These are phyloP conservation scores for Pogonophryne albipinna DNA, from an alignment of 2,797 vertebrate species.

Conservation along the genomic window DNA sequence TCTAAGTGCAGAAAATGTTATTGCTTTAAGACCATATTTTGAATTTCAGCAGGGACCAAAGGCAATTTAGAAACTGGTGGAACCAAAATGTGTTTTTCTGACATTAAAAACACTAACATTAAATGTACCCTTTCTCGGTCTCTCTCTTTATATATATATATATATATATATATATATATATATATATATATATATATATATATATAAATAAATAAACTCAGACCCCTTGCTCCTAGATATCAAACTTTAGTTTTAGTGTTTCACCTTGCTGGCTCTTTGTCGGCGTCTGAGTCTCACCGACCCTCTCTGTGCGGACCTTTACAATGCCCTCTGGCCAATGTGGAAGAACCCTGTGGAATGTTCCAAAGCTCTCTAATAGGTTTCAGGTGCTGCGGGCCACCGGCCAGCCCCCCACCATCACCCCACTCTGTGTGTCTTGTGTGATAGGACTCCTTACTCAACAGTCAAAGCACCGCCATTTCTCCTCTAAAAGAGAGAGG, in stretches of 20 bases:
- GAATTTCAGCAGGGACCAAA: constrained; percentile 24
- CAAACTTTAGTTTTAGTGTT: constrained; percentile 65
- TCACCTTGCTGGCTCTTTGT: constrained; percentile 76
- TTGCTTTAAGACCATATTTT: constrained; percentile 34
- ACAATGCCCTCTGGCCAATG: constrained; percentile 86
- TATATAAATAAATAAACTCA: constrained; percentile 4
- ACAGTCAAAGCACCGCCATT: constrained; percentile 69
- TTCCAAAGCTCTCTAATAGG: constrained; percentile 87
- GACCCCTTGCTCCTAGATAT: constrained; percentile 27
- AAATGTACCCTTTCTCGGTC: neutral
- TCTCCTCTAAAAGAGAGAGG: constrained; percentile 68
- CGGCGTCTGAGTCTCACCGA: constrained; percentile 60
- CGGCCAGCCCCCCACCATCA: constrained; percentile 75
- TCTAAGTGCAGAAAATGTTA: constrained; percentile 33
- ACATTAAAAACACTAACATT: constrained; percentile 13
- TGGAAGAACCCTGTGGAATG: constrained; percentile 87
- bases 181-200: neutral
- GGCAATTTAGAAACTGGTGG: constrained; percentile 8
- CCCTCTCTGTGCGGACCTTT: constrained; percentile 83
- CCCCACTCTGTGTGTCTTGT: constrained; percentile 69
- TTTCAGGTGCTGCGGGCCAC: constrained; percentile 87
- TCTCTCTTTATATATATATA: neutral
- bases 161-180: neutral
- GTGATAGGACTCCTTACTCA: constrained; percentile 70
- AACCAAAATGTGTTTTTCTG: constrained; percentile 31